Evolutionary conservation across 2,888 invertebrate genomes (phyloP), one percentile per base, ranked within the genome.

Genomic region (Pristionchus japonicus): DNA sequence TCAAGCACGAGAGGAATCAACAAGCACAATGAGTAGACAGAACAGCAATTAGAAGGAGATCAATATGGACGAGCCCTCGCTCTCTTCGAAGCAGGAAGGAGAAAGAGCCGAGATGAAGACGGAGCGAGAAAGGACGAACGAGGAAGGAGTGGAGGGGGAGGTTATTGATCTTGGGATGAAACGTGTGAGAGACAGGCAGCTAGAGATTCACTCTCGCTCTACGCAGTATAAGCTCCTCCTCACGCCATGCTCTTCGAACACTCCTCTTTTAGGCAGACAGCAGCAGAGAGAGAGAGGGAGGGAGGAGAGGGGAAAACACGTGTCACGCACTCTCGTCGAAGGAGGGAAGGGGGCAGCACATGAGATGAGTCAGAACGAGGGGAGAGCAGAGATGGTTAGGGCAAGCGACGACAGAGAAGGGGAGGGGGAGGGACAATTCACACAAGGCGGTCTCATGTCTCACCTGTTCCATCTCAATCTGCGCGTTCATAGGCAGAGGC

Each of bases 391-490:
- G 67, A 13, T 9, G 34, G 34, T 40, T 40, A n/a, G n/a, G 37
- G 7, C 40, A 31, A 57, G 57, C 6, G 57, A n/a, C n/a, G 57
- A 3, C 52, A 7, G n/a, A n/a, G 9, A 57, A 57, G n/a, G 7
- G 57, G n/a, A n/a, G 57, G 57, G 70, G 37, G 20, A 17, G 70
- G 67, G 67, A 13, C n/a, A n/a, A n/a, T n/a, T n/a, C n/a, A n/a
- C n/a, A n/a, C n/a, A n/a, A n/a, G n/a, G 17, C 11, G 37, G 6
- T 70, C 13, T 70, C 70, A 70, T 34, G 6, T 27, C 43, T 43
- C 43, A 77, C 77, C 77, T 77, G 77, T 77, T 43, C 77, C 77
- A 77, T 77, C 40, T 77, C 77, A 20, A 77, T 77, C n/a, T 43
- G n/a, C n/a, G 77, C 77, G n/a, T 77, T 77, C 11, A 77, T 20